Percentiles rank a stretch among this genome's conserved stretches.
Evolutionary conservation across 2,113 vertebrate genomes (phyloP).

Genomic region (Cynoglossus semilaevis): DNA sequence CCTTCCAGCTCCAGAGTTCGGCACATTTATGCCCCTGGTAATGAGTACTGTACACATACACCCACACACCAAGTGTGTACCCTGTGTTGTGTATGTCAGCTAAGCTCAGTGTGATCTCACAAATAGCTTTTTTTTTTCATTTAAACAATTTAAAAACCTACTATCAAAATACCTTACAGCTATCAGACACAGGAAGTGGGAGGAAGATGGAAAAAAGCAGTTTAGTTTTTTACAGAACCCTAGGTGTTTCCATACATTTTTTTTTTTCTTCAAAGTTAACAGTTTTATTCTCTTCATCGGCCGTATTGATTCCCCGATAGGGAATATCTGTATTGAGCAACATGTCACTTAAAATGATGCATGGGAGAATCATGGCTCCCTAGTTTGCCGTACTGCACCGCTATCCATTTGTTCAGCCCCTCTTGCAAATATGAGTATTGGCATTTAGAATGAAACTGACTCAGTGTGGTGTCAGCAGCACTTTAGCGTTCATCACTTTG

Average conservation of each 20-base stretch:
- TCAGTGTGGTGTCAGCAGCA: constrained; percentile 29
- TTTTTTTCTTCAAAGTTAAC: constrained; percentile 31
- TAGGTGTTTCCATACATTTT: constrained; percentile 19
- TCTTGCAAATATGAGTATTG: constrained; percentile 49
- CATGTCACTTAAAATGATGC: constrained; percentile 64
- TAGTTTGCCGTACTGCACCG: constrained; percentile 34
- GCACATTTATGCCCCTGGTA: constrained; percentile 54
- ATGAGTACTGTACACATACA: constrained; percentile 32
- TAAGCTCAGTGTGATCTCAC: constrained; percentile 47
- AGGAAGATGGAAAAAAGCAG: constrained; percentile 19
- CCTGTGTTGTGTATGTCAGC: constrained; percentile 22
- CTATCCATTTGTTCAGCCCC: constrained; percentile 46
- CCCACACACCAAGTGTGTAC: background rate
- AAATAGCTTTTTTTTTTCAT: constrained; percentile 59
- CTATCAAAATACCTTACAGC: constrained; percentile 40
- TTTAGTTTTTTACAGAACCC: constrained; percentile 1
- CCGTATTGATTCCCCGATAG: constrained; percentile 50
- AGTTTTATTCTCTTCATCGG: constrained; percentile 12
- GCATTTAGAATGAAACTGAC: constrained; percentile 44
- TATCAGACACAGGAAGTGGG: constrained; percentile 39
- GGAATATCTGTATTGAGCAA: constrained; percentile 56
- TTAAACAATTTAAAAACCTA: constrained; percentile 31
- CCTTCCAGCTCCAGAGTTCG: constrained; percentile 38
- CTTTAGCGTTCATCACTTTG: constrained; percentile 27
- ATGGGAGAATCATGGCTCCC: constrained; percentile 49